These are phyloP conservation scores for Hormiphora californensis DNA, from an alignment of 37 sponge, comb jelly and placozoan genomes.

Conservation along the genomic window DNA sequence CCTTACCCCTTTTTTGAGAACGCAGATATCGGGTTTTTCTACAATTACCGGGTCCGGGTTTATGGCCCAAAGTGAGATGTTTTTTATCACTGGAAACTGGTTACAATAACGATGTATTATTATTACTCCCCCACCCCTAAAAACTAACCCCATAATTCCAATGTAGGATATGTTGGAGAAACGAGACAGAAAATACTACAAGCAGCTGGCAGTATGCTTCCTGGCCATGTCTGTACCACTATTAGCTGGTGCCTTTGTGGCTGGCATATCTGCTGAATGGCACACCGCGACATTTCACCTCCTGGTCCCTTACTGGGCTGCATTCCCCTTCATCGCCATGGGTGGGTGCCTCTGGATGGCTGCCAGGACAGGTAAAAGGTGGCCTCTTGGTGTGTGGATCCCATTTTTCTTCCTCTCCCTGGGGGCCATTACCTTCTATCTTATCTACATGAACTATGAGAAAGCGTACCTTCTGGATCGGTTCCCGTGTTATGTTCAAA, in stretches of 20 bases:
- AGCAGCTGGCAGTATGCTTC: background rate
- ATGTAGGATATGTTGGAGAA: constrained; percentile 3
- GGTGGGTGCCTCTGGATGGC: background rate
- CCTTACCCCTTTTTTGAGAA: too few species aligned
- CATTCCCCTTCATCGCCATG: background rate
- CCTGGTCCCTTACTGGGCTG: background rate
- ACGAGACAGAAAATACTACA: background rate
- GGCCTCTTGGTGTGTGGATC: background rate
- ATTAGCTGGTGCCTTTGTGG: background rate
- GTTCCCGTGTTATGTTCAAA: background rate
- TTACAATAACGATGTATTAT: too few species aligned
- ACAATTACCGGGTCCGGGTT: too few species aligned
- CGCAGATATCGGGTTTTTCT: too few species aligned
- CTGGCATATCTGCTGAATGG: background rate
- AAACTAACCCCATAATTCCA: too few species aligned
- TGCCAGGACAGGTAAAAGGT: background rate
- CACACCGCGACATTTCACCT: background rate
- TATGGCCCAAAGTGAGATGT: too few species aligned
- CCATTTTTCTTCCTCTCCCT: background rate
- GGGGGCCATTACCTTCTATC: background rate
- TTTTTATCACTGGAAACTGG: too few species aligned
- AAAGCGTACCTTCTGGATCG: background rate
- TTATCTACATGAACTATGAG: background rate
- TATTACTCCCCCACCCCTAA: too few species aligned
- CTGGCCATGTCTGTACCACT: background rate